Evolutionary conservation across 2,888 invertebrate species (phyloP), one percentile per base, ranked within the genome.

Genomic region (Aleiodes leptofemur): DNA sequence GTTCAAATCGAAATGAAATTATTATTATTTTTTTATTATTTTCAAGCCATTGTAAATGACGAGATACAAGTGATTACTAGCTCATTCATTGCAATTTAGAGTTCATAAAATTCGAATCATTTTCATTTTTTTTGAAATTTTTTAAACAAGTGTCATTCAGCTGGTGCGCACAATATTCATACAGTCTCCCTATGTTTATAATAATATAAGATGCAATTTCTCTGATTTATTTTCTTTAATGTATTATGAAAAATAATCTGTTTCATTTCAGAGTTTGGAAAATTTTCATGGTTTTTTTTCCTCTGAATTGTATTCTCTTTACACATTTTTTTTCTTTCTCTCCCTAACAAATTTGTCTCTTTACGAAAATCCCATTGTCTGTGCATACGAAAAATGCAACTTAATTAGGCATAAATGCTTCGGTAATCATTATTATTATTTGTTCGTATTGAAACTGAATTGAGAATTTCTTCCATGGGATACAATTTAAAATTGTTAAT

Each of bases 1-100:
- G 76, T 77, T 77, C 79, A 76, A 74, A 77, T 79, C 72, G 72
- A 75, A 77, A 76, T 72, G 38, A 14, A 43, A 43, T 43, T 43
- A 43, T 43, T 43, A 43, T 43, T 31, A 31, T 34, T 34, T 34
- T 34, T 34, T 14, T 14, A 14, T 43, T 16, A 16, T 43, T 59
- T 14, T 38, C 38, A 61, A 61, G 38, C 38, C 43, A 7, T 61
- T 43, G 43, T 43, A 14, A 56, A 23, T 56, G 14, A 16, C 14
- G 16, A 16, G 55, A 55, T 55, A 16, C 16, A 43, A 14, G 55
- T 55, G 55, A 16, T 14, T 16, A 55, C 16, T 55, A 55, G 5
- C 6, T 16, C 14, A 55, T 16, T 16, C 14, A 55, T 55, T 55
- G 14, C 55, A 55, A 55, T 55, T 55, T 43, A 9, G 7, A 43